Conservation (phyloP, 2,888 invertebrate genomes). For the Pelosia muscerda region DNA sequence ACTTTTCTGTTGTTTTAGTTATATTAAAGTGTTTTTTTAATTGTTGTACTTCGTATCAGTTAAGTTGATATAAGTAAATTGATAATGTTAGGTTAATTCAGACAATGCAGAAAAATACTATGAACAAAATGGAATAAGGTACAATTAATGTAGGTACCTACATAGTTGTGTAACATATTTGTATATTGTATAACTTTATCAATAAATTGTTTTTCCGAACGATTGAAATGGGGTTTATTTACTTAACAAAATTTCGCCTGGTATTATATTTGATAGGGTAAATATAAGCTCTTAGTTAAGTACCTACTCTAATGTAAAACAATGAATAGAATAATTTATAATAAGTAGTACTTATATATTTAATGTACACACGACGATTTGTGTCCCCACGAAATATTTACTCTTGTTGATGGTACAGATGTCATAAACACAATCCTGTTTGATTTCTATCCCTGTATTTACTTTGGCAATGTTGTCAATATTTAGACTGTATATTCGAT, state of each 20-base stretch:
- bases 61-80: background rate
- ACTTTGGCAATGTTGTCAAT: constrained; percentile 4
- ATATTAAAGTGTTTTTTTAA: background rate
- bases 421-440: background rate
- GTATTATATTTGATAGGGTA: background rate
- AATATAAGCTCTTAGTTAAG: background rate
- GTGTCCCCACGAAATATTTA: background rate
- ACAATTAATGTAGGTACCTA: too few species aligned
- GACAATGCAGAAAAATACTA: background rate
- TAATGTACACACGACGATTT: background rate
- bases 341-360: background rate
- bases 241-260: background rate
- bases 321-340: background rate
- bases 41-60: background rate
- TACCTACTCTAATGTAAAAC: background rate
- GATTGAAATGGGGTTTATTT: constrained; percentile 1
- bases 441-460: background rate
- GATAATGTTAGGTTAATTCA: background rate
- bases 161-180: background rate
- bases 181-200: too few species aligned
- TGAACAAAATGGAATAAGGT: background rate
- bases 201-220: background rate
- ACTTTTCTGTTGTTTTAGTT: background rate
- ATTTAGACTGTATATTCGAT: constrained; percentile 22
- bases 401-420: background rate